Base-by-base conservation (phyloP, 2,888 invertebrate genomes). In the Epistrophe eligans region DNA sequence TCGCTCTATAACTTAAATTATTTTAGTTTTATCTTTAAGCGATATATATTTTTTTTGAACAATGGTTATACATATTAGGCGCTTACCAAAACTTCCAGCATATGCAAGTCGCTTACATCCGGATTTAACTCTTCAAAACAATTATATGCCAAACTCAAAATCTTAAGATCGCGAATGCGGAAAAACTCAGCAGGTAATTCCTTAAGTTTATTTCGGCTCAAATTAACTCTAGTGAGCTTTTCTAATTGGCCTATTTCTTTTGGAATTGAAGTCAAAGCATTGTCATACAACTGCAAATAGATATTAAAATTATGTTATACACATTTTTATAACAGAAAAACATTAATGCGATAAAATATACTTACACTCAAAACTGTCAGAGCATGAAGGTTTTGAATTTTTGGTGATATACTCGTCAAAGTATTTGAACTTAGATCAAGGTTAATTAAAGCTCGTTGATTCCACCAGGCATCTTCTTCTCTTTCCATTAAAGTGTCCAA, bases 351-450 rank as follows among this genome's bases (percentile, higher is more conserved):
- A 32, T 24, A 28, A 0, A 50, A 28, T 32, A 38, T 5, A 88
- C 91, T 89, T 93, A 97, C 97, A 94, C 96, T 95, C 90, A 97
- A 93, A 60, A 95, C 95, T 50, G 95, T 94, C 64, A 97, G 94
- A 90, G 96, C 95, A 89, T 95, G 94, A 82, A 97, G 93, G 89
- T 95, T 94, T 90, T 94, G 94, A 89, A 97, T 94, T 91, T 95
- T 94, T 45, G 94, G 92, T 76, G 96, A 95, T 90, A 97, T 93
- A 88, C 92, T 92, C 81, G 94, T 94, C 85, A 97, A 93, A 82
- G 94, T 94, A 92, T 97, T 97, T 15, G 95, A 96, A 91, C 96
- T 96, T 74, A 97, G 93, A 92, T 98, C 97, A 88, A 98, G 94
- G 90, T 95, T 95, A 84, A 95, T 96, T 28, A 98, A 93, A 3